Conservation (phyloP, 2,797 vertebrate species). For the Pipistrellus pipistrellus region DNA sequence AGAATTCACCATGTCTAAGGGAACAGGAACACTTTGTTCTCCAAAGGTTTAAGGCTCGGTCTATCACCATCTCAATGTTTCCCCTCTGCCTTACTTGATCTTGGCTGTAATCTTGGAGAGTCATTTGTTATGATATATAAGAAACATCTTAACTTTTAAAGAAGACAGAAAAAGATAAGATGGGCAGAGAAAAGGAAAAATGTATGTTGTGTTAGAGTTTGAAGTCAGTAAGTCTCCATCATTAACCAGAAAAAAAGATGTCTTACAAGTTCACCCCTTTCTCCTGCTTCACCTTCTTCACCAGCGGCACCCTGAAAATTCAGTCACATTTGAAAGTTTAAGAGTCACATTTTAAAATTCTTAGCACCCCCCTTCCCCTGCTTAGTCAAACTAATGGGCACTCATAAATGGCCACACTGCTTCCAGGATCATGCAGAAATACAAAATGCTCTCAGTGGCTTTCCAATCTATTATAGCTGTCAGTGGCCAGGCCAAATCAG, state of each 20-base stretch:
- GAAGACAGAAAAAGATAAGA: neutral
- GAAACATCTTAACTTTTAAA: neutral
- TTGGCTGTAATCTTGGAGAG: neutral
- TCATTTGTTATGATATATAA: neutral
- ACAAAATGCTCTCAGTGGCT: neutral
- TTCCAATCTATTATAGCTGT: neutral
- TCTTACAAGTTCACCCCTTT: conserved; percentile 95
- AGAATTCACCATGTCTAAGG: neutral
- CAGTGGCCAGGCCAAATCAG: neutral
- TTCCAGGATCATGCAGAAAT: neutral
- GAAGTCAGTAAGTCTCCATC: neutral
- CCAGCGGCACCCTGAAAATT: conserved; percentile 93
- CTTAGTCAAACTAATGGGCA: neutral
- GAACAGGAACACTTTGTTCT: neutral
- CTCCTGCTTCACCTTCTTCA: conserved; percentile 95
- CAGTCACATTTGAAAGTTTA: conserved; percentile 34
- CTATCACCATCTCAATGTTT: neutral
- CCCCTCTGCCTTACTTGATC: neutral
- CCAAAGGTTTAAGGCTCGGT: neutral
- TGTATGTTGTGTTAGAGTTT: neutral
- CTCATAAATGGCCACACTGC: neutral
- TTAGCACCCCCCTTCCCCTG: neutral
- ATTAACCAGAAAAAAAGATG: neutral
- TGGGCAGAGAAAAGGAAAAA: neutral
- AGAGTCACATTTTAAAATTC: conserved; percentile 23